Percentiles rank a stretch among this genome's conserved stretches.
Evolutionary conservation across 2,113 vertebrate genomes (phyloP).

Genomic region (Oreocharis arfaki): DNA sequence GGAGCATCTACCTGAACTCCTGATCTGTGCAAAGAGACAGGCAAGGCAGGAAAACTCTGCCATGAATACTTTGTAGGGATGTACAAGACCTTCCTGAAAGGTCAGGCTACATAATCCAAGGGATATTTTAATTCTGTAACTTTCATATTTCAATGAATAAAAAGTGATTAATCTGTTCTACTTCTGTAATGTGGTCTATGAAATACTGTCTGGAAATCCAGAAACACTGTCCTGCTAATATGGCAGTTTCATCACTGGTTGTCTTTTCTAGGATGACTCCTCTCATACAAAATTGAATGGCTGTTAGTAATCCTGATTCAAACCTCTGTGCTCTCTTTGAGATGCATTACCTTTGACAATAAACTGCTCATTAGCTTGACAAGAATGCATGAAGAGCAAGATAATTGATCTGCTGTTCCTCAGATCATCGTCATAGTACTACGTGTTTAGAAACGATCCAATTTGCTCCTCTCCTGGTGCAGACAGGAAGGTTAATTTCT

Average conservation of each 20-base stretch:
- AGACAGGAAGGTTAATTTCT: slow-evolving; percentile 38
- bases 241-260: background rate
- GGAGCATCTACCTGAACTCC: background rate
- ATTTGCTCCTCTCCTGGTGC: slow-evolving; percentile 14
- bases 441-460: background rate
- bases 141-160: background rate
- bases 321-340: slow-evolving; percentile 17
- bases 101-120: background rate
- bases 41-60: background rate
- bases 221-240: background rate
- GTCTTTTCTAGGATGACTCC: background rate
- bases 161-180: background rate
- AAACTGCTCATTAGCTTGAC: slow-evolving; percentile 22
- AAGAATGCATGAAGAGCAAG: background rate
- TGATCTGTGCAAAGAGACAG: background rate
- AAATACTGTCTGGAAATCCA: background rate
- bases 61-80: background rate
- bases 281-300: slow-evolving; percentile 19
- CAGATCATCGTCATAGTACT: background rate
- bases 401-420: slow-evolving; percentile 11
- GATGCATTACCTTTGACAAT: slow-evolving; percentile 25
- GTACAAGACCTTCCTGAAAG: background rate
- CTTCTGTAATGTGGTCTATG: background rate
- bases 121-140: background rate
- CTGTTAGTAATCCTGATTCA: slow-evolving; percentile 8